Evolutionary conservation across 35 echinoderm and acorn worm species (phyloP).

Genomic region (Diadema setosum): DNA sequence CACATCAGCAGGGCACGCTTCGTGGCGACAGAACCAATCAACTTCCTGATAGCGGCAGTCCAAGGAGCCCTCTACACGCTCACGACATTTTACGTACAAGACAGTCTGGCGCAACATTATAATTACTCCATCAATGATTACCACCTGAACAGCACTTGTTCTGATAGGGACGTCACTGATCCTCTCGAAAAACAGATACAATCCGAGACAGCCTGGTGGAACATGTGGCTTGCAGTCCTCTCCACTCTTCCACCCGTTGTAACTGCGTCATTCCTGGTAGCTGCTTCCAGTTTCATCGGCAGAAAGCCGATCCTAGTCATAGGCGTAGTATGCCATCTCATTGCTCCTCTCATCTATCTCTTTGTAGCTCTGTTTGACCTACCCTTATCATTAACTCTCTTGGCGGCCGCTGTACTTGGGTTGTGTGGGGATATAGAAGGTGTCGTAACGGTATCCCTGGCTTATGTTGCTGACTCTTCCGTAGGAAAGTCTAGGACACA

Average conservation of each 20-base stretch:
- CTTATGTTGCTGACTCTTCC: constrained; percentile 23
- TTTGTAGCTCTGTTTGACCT: background rate
- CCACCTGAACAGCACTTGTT: constrained; percentile 7
- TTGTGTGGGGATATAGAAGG: constrained; percentile 5
- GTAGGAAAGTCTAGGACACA: background rate
- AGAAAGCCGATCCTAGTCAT: constrained; percentile 37
- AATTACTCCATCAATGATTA: too few relatives aligned
- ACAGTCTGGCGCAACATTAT: constrained; percentile 2
- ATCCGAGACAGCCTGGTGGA: constrained; percentile 40
- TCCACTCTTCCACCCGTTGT: constrained; percentile 22
- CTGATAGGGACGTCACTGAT: background rate
- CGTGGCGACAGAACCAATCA: constrained; percentile 30
- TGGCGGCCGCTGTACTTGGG: constrained; percentile 1
- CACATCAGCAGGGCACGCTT: background rate
- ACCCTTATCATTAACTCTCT: background rate
- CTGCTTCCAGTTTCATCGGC: constrained; percentile 23
- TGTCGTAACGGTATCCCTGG: background rate
- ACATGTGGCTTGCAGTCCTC: constrained; percentile 17
- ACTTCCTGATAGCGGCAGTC: background rate
- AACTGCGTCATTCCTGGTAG: background rate
- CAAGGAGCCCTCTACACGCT: constrained; percentile 6
- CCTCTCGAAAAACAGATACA: constrained; percentile 1
- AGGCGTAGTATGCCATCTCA: background rate
- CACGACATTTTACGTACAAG: constrained; percentile 18
- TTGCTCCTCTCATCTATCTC: background rate